Evolutionary conservation across 2,888 invertebrate species (phyloP), one percentile per base, ranked within the genome.

Genomic region (Apocheima hispidaria): DNA sequence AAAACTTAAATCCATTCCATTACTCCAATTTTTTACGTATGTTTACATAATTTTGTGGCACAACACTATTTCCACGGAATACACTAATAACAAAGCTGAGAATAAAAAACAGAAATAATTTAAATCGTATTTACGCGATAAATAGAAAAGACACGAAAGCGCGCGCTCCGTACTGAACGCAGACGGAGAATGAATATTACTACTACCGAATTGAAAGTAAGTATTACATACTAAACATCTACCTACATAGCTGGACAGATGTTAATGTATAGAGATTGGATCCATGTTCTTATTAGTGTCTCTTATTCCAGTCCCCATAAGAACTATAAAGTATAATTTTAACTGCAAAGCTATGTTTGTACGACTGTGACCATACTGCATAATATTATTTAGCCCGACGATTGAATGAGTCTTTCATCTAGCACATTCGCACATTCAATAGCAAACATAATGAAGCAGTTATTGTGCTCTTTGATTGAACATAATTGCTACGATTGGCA

Each of bases 1-100:
- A 78, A 85, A 86, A 82, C 81, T 79, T 80, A 79, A 81, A 79
- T 78, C 78, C 79, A 74, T 82, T 75, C 81, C 81, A 80, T 79
- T 78, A 76, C 79, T 81, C 77, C 66, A 72, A 69, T 71, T 74
- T 74, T 64, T 65, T 74, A 72, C 64, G 69, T 73, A 77, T 81
- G 78, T 82, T 83, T 83, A 81, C 82, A 82, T 81, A 70, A 75
- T 73, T 73, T 70, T 59, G 71, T 65, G 72, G 50, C 80, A 82
- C 81, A 62, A 72, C 79, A 81, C 81, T 75, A 64, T 71, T 72
- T 59, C 63, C 73, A 79, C 74, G 67, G 59, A 66, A 65, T 68
- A 60, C 71, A 75, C 70, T 70, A 55, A 68, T 60, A 61, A 68
- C 44, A 66, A 70, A 66, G 50, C 21, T 68, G 71, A 74, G 62